Evolutionary conservation across 2,888 invertebrate genomes (phyloP), one percentile per base, ranked within the genome.

Genomic region (Podotricha telesiphe): DNA sequence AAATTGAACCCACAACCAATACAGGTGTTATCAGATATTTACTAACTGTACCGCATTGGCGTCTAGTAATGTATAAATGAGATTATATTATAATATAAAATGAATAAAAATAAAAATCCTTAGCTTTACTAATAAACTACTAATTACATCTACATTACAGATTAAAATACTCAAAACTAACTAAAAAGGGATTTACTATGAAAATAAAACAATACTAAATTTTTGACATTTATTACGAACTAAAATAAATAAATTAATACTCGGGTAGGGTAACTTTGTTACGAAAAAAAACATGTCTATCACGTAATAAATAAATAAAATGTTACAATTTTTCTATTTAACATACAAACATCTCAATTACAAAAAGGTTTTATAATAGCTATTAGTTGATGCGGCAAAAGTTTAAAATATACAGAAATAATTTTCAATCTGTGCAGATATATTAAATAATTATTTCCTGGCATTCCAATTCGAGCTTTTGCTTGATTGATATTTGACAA

Each of bases 161-260:
- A 28, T 28, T 28, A 28, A 4, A 28, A 28, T 4, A 28, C 28
- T 28, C 2, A 17, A 17, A 28, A 48, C 28, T 42, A 65, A 47
- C 20, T 51, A 37, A 28, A 63, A 67, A 17, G 28, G 28, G 17
- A 19, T 22, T 42, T 42, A 19, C 22, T 13, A 62, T 8, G 8
- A 61, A 47, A 73, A 75, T 74, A 56, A 75, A 75, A 75, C 68
- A 62, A 68, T 58, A 64, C 70, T 74, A 73, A 56, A 42, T 17
- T 58, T 67, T 68, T 40, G 56, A 61, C 63, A 61, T 75, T 75
- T 75, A 74, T 70, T 75, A 73, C 42, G 71, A 72, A 73, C 73
- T 75, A 75, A 74, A 76, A 75, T 75, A 76, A 76, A 76, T 76
- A 74, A 70, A 34, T 34, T 51, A 67, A 61, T 61, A 67, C 51